A percentile compares a stretch with the other conserved stretches of the same genome.
Evolutionary conservation across 2,888 invertebrate genomes (phyloP).

Genomic region (Acrobasis consociella): DNA sequence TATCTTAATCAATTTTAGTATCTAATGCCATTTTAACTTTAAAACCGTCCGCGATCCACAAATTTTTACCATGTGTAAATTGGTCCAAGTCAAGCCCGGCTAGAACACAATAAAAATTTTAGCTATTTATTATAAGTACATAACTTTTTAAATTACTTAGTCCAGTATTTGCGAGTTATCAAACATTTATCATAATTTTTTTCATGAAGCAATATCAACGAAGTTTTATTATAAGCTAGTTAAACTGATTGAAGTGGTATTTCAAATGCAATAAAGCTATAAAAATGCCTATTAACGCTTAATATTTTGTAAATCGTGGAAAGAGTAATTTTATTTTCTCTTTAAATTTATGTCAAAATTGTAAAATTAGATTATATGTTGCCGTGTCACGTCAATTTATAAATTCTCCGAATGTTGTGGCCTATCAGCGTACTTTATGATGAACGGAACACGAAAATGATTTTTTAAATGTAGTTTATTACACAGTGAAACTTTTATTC

Average conservation of each 20-base stretch:
- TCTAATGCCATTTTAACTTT: too few species aligned
- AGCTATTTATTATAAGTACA: too few species aligned
- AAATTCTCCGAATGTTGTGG: not conserved
- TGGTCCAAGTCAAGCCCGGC: not conserved
- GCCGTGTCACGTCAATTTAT: not conserved
- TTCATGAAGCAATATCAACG: too few species aligned
- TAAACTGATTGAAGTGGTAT: not conserved
- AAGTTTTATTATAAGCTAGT: not conserved
- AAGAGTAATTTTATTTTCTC: not conserved
- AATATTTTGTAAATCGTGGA: not conserved
- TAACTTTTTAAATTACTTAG: too few species aligned
- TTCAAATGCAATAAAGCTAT: not conserved
- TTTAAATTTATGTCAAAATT: not conserved
- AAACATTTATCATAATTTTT: too few species aligned
- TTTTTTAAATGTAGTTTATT: conserved; percentile 1
- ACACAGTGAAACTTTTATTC: not conserved
- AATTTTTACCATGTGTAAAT: not conserved
- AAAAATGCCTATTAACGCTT: not conserved
- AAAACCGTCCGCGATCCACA: too few species aligned
- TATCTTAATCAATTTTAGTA: too few species aligned
- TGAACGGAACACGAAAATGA: not conserved
- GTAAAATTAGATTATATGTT: not conserved
- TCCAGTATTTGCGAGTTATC: too few species aligned
- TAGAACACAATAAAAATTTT: too few species aligned
- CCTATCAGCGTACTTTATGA: not conserved